phyloP scores from a whole-genome alignment of 2,797 vertebrate genomes.

The Spinus olivaceus region DNA sequence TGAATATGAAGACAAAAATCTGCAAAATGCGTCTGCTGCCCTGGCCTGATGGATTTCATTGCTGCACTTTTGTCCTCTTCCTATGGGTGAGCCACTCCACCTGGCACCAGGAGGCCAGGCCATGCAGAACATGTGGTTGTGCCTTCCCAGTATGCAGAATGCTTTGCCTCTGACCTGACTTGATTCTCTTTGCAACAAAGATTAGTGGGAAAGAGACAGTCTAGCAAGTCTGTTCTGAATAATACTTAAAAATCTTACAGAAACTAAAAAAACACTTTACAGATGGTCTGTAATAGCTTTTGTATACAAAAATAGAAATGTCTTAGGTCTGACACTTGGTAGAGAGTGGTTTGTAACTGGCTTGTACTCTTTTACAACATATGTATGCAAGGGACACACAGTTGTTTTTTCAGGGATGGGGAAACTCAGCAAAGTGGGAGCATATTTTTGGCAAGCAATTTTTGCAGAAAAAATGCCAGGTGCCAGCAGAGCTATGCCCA shows the following conservation, averaged over 20 bases:
- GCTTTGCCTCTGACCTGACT: not conserved
- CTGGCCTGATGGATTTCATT: not conserved
- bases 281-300: not conserved
- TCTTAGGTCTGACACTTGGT: not conserved
- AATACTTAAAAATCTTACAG: not conserved
- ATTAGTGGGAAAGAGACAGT: not conserved
- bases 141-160: not conserved
- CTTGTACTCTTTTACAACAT: not conserved
- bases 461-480: not conserved
- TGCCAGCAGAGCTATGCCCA: not conserved
- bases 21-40: not conserved
- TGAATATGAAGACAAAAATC: not conserved
- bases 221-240: not conserved
- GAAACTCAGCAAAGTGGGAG: not conserved
- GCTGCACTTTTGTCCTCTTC: not conserved
- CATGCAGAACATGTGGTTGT: accelerated
- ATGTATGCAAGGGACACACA: not conserved
- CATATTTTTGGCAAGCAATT: not conserved
- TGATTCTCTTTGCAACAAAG: not conserved
- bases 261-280: not conserved
- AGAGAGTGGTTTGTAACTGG: not conserved
- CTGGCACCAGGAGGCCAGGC: not conserved
- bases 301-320: not conserved
- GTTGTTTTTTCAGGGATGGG: not conserved
- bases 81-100: not conserved